phyloP scores from a whole-genome alignment of 1,140 invertebrate genomes.

The Camponotus vicinus region DNA sequence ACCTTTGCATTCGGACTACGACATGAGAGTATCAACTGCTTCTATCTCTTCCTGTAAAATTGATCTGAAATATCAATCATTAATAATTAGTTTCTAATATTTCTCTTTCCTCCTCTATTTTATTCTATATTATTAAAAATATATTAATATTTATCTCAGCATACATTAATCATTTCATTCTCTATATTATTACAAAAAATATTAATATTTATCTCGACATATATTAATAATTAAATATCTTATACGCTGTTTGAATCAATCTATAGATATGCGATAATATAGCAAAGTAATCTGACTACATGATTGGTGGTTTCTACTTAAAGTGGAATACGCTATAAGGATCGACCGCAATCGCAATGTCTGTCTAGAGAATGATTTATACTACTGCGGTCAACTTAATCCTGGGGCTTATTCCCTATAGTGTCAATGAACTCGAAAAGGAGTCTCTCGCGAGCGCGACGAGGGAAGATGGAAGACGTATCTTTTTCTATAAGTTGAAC shows the following conservation, averaged over 20 bases:
- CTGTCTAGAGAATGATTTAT: conserved; percentile 57
- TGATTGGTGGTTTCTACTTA: conserved; percentile 10
- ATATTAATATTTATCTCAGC: background rate
- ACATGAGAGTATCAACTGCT: background rate
- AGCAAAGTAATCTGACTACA: conserved; percentile 1
- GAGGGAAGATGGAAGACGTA: conserved; percentile 39
- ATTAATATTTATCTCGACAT: background rate
- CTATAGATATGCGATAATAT: background rate
- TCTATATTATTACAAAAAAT: background rate
- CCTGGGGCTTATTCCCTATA: background rate
- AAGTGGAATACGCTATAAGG: background rate
- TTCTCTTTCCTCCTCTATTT: too few species aligned
- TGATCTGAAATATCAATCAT: background rate
- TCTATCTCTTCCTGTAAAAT: background rate
- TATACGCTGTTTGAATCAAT: background rate
- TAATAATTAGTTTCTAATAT: too few species aligned
- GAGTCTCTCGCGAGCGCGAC: conserved; percentile 18
- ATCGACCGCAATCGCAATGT: conserved; percentile 19
- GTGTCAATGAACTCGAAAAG: conserved; percentile 35
- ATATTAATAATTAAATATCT: background rate
- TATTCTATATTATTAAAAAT: background rate
- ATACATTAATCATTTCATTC: too few species aligned
- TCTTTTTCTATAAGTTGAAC: conserved; percentile 60
- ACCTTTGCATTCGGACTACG: conserved; percentile 15
- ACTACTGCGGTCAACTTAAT: conserved; percentile 69